Evolutionary conservation across 2,797 vertebrate species (phyloP).

Genomic region (Alcedo atthis): DNA sequence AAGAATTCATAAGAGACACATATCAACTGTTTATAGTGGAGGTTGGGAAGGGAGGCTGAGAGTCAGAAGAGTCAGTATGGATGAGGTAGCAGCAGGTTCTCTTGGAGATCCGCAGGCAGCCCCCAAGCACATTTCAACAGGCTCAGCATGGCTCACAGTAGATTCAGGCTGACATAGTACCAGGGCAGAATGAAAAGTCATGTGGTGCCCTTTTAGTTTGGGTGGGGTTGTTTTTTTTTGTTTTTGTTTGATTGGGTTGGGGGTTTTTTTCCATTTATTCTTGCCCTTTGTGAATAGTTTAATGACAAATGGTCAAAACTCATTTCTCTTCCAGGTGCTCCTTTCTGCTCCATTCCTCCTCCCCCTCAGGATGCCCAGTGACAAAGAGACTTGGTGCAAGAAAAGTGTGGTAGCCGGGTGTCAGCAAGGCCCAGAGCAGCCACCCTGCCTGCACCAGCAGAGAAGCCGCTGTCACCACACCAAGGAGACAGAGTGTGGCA

Average conservation of each 20-base stretch:
- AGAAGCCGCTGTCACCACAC: not conserved
- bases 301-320: conserved; percentile 22
- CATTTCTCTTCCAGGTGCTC: not conserved
- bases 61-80: not conserved
- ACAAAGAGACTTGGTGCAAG: not conserved
- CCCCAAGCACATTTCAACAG: not conserved
- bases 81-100: not conserved
- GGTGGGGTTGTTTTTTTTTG: too few relatives aligned
- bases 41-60: not conserved
- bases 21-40: not conserved
- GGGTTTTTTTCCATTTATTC: not conserved
- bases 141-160: not conserved
- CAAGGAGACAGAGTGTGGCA: not conserved
- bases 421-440: conserved; percentile 19
- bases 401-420: not conserved
- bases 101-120: not conserved
- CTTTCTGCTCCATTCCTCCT: not conserved
- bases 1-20: not conserved
- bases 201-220: not conserved
- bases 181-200: not conserved
- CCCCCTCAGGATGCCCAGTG: not conserved
- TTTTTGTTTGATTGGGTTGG: too few relatives aligned
- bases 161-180: not conserved
- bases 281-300: conserved; percentile 14
- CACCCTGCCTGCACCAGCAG: not conserved